Conservation (phyloP, 2,888 invertebrate genomes). For the Helicoverpa assulta region DNA sequence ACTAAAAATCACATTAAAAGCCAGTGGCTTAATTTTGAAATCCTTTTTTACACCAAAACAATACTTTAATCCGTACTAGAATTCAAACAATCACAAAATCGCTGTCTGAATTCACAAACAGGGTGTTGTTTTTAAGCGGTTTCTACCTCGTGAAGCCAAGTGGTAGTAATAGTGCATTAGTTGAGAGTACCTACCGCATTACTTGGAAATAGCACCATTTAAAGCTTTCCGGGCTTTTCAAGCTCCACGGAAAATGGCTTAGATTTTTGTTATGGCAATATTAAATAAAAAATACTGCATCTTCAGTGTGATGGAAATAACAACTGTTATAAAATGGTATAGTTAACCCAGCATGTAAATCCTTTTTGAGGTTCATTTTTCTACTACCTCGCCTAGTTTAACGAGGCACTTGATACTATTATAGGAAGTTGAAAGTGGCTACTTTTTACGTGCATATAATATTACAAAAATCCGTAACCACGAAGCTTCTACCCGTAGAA, state of each 20-base stretch:
- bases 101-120: slow-evolving; percentile 7
- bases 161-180: slow-evolving; percentile 32
- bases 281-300: neutral
- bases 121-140: slow-evolving; percentile 25
- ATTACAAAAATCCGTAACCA: too few species aligned
- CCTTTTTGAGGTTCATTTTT: too few species aligned
- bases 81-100: slow-evolving; percentile 13
- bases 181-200: slow-evolving; percentile 16
- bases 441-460: too few species aligned
- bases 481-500: neutral
- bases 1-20: too few species aligned
- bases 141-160: slow-evolving; percentile 34
- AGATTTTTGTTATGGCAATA: neutral
- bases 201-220: slow-evolving; percentile 19
- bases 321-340: neutral
- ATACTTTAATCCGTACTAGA: slow-evolving; percentile 3
- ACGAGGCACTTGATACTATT: too few species aligned
- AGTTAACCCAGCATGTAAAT: too few species aligned
- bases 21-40: neutral
- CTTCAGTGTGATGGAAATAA: neutral
- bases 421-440: too few species aligned
- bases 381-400: too few species aligned
- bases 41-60: neutral
- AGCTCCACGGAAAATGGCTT: neutral
- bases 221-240: slow-evolving; percentile 12